A percentile compares a stretch with the other conserved stretches of the same genome.
Evolutionary conservation across 2,113 vertebrate genomes (phyloP).

Genomic region (Dicrurus megarhynchus): DNA sequence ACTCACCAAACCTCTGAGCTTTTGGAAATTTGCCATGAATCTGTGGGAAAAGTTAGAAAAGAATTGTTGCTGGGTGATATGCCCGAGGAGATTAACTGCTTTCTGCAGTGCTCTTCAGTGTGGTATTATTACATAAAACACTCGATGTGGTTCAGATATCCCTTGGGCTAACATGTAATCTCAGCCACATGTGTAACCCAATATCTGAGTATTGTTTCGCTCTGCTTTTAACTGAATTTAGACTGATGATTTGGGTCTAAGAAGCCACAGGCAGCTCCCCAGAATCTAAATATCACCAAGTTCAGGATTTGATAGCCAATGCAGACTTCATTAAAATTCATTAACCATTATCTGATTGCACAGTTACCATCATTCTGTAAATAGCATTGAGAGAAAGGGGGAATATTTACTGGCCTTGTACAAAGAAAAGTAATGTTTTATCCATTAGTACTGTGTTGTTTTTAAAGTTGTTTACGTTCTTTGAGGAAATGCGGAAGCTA

Average conservation of each 20-base stretch:
- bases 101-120: conserved; percentile 33
- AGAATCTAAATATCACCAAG: not conserved
- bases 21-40: conserved; percentile 22
- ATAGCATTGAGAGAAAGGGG: not conserved
- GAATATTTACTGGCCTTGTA: not conserved
- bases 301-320: not conserved
- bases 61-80: conserved; percentile 52
- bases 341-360: not conserved
- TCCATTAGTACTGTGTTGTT: conserved; percentile 38
- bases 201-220: conserved; percentile 66
- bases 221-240: conserved; percentile 34
- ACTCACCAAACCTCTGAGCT: not conserved
- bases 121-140: conserved; percentile 64
- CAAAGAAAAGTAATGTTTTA: conserved; percentile 40
- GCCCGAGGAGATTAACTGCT: conserved; percentile 54
- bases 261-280: conserved; percentile 32
- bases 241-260: not conserved
- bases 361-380: not conserved
- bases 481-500: not conserved
- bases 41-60: conserved; percentile 64
- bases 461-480: conserved; percentile 56
- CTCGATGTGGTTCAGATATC: conserved; percentile 45
- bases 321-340: not conserved
- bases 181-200: conserved; percentile 53
- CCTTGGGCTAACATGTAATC: conserved; percentile 37